Percentiles rank a stretch among this genome's conserved stretches.
These are phyloP conservation scores for Eristalis intricaria DNA, from an alignment of 2,888 invertebrate species.

Conservation along the genomic window DNA sequence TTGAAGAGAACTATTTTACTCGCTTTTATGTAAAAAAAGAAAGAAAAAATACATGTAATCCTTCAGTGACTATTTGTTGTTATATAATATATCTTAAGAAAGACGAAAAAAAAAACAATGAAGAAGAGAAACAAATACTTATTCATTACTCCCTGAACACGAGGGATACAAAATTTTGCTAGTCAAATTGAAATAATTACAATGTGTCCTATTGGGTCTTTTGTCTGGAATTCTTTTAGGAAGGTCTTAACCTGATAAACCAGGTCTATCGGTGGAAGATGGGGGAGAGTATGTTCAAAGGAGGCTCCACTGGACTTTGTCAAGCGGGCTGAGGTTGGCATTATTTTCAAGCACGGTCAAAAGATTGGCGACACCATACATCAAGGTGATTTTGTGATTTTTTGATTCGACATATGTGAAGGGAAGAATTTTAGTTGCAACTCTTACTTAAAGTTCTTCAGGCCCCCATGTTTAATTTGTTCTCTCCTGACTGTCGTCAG, in stretches of 20 bases:
- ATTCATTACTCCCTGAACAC: constrained; percentile 59
- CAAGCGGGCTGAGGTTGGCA: too few relatives aligned
- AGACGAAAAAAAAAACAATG: constrained; percentile 4
- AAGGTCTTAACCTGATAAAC: too few relatives aligned
- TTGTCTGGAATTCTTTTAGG: background rate
- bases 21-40: constrained; percentile 37
- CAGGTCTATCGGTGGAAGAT: background rate
- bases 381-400: too few relatives aligned
- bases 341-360: too few relatives aligned
- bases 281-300: background rate
- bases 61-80: constrained; percentile 30
- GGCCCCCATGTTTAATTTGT: too few relatives aligned
- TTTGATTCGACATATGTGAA: too few relatives aligned
- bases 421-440: too few relatives aligned
- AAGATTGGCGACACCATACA: too few relatives aligned
- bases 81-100: constrained; percentile 28
- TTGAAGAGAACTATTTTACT: constrained; percentile 57
- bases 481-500: too few relatives aligned
- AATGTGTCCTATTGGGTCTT: constrained; percentile 33
- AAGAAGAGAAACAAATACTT: background rate
- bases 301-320: too few relatives aligned
- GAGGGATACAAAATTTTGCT: constrained; percentile 63
- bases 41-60: background rate
- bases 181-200: constrained; percentile 63
- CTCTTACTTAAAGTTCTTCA: too few relatives aligned